Conservation (phyloP, 2,888 invertebrate species). For the Phengaris arion region DNA sequence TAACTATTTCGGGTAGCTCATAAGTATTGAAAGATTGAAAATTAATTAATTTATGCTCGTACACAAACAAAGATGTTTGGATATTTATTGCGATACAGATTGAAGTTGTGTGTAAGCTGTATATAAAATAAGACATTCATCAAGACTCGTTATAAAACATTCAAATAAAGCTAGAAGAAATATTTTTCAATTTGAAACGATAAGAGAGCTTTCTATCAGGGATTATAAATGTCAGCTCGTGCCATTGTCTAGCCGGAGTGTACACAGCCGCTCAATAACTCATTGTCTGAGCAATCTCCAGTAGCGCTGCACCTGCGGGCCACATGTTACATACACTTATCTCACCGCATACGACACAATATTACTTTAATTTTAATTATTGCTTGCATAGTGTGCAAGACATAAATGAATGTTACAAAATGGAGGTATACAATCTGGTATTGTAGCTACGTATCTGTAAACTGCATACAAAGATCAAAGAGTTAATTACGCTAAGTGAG, state of each 20-base stretch:
- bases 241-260: slow-evolving; percentile 31
- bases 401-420: no score
- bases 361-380: slow-evolving; percentile 3
- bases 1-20: background rate
- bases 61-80: no score
- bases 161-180: background rate
- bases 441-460: no score
- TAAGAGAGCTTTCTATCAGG: slow-evolving; percentile 8
- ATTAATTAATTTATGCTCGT: no score
- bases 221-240: slow-evolving; percentile 28
- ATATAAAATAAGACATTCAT: no score
- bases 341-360: background rate
- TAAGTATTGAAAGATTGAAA: background rate
- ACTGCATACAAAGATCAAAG: no score
- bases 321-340: slow-evolving; percentile 11
- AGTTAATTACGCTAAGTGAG: no score
- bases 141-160: no score
- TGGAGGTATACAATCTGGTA: no score
- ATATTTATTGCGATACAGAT: no score
- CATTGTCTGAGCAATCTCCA: slow-evolving; percentile 37
- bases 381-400: background rate
- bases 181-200: background rate
- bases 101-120: no score
- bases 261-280: slow-evolving; percentile 34
- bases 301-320: background rate